Base-by-base conservation (phyloP, 2,113 vertebrate genomes). In the Lepidiolamprologus cunningtoni region DNA sequence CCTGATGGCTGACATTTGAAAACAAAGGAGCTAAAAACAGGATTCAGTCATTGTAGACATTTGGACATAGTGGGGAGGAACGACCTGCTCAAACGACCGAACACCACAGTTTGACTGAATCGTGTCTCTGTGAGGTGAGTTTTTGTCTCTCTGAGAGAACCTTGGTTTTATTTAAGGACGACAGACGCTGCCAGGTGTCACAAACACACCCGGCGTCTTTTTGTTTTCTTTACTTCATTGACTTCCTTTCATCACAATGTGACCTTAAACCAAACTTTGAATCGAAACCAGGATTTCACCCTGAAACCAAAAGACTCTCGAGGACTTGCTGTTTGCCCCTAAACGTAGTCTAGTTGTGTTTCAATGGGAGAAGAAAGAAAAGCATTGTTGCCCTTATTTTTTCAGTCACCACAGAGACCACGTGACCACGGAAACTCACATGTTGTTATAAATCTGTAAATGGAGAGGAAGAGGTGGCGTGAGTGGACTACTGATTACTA, bases 401-500 rank as follows among this genome's bases (percentile, higher is more conserved):
- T 50, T 57, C 47, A 54, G 33, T 87, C 71, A 31, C 88, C 66
- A n/a, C 80, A 82, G 86, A 47, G 5, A 84, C 58, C 71, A 76
- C 16, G 71, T 76, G 4, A 87, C 53, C 71, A 21, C 58, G 2
- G 45, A 52, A 31, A 19, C 73, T 78, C 26, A 55, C 19, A 1
- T 37, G 50, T 54, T 21, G 78, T 50, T 31, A 23, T 89, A 79
- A 79, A 85, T 71, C 57, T 83, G 17, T 33, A 10, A n/a, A 10
- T 21, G 63, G 21, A 40, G 35, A 3, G 31, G n/a, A 45, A 54
- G 19, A 35, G 1, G 52, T 0, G 13, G 16, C 9, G 26, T 6
- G 85, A 83, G 53, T 3, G 8, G 87, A 91, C n/a, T 89, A 6
- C 80, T 78, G 73, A 78, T 52, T 7, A 19, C 42, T 50, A 31